Conservation (phyloP, 1,140 invertebrate species). For the Oncopodura yosiiana region DNA sequence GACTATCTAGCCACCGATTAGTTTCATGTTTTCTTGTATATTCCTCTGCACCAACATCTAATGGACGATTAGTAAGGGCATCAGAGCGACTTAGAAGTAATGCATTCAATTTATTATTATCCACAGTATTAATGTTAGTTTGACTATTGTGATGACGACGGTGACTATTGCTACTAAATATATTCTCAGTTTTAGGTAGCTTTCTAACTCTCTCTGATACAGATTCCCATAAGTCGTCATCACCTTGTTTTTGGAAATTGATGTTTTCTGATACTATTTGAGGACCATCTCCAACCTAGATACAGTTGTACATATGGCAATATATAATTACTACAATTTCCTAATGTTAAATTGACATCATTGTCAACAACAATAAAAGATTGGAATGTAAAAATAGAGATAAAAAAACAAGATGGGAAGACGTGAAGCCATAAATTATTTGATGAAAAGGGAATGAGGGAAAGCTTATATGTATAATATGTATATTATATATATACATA, state of each 20-base stretch:
- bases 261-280: conserved; percentile 39
- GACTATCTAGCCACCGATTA: conserved; percentile 76
- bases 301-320: conserved; percentile 8
- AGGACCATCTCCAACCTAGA: conserved; percentile 37
- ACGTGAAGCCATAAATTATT: neutral
- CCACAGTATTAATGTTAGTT: conserved; percentile 13
- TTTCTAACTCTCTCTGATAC: conserved; percentile 60
- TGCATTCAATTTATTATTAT: conserved; percentile 19
- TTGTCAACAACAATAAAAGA: no score
- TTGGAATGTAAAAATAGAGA: no score
- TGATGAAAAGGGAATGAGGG: no score
- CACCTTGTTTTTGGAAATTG: conserved; percentile 46
- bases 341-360: no score
- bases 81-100: conserved; percentile 58
- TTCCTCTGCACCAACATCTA: conserved; percentile 76
- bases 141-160: conserved; percentile 11
- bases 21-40: conserved; percentile 78
- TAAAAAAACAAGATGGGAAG: neutral
- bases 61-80: conserved; percentile 61
- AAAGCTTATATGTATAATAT: no score
- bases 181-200: conserved; percentile 37
- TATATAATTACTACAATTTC: no score
- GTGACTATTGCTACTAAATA: conserved; percentile 29
- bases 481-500: no score
- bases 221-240: conserved; percentile 54